Conservation (phyloP, 1,140 invertebrate genomes). For the Lamellibrachia luymesi region DNA sequence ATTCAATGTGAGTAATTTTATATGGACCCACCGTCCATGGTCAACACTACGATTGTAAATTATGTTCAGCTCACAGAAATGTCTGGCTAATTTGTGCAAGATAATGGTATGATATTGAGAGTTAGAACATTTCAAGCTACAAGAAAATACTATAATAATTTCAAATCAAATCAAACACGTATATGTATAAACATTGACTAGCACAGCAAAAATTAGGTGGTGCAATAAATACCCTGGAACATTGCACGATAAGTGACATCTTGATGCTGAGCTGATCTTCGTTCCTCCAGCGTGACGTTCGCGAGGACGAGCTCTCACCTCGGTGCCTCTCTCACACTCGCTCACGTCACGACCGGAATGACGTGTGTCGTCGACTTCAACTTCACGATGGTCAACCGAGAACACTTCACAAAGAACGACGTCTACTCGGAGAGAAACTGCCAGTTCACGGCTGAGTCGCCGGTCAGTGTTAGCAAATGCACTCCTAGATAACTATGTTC, state of each 20-base stretch:
- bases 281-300: conserved; percentile 65
- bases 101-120: background rate
- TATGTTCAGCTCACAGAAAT: background rate
- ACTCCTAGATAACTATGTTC: background rate
- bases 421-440: conserved; percentile 72
- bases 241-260: background rate
- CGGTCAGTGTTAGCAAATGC: conserved; percentile 53
- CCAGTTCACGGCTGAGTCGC: conserved; percentile 74
- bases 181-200: background rate
- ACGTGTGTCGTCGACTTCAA: conserved; percentile 70
- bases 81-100: background rate
- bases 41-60: no score
- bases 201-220: background rate
- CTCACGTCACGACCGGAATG: conserved; percentile 71
- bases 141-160: background rate
- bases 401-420: conserved; percentile 83
- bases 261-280: background rate
- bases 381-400: conserved; percentile 79
- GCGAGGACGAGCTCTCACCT: conserved; percentile 75
- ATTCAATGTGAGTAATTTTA: no score
- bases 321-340: conserved; percentile 79
- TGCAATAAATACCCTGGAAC: background rate
- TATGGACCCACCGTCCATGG: no score
- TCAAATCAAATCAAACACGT: background rate
- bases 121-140: background rate